Evolutionary conservation across 2,888 invertebrate genomes (phyloP), one percentile per base, ranked within the genome.

Genomic region (Deilephila porcellus): DNA sequence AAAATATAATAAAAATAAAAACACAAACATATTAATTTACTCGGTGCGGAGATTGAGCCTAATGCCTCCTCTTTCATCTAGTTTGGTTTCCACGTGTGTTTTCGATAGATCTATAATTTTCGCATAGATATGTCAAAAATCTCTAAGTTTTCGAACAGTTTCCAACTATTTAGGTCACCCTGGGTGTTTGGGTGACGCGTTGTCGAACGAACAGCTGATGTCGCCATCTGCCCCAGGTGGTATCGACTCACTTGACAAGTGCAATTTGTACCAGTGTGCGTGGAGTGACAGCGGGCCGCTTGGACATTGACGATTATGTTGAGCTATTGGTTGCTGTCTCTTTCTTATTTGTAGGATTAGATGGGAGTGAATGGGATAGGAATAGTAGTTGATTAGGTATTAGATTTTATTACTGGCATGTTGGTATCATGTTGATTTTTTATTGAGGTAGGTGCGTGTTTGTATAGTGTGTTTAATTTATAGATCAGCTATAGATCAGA

Each of bases 211-310:
- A 83, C 88, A 87, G 88, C 88, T 88, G 87, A 88, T 82, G 72
- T 70, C 70, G 17, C 63, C 88, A 88, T 87, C 88, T 88, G 88
- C 85, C 56, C 82, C 87, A 87, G 87, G 83, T 88, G 88, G 79
- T 82, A 74, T 72, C 60, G 75, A 77, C 76, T 77, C 76, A 75
- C 77, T 79, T 77, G 85, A 84, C 88, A 88, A 88, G 88, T 88
- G 88, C 84, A 81, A 78, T 78, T 80, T 76, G 76, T 78, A 71
- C 60, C 73, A 77, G 82, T 82, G 82, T 81, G 83, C 72, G 81
- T 79, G 79, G 79, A 56, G 76, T 71, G 76, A n/a, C 8, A 45
- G 70, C 76, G 82, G 75, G 71, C n/a, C 34, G 45, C 67, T 34
- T 32, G 74, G 71, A 71, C 60, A 72, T 29, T 52, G 29, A 60